These are phyloP conservation scores for Felis chaus DNA, from an alignment of 2,113 vertebrate species.

Conservation along the genomic window DNA sequence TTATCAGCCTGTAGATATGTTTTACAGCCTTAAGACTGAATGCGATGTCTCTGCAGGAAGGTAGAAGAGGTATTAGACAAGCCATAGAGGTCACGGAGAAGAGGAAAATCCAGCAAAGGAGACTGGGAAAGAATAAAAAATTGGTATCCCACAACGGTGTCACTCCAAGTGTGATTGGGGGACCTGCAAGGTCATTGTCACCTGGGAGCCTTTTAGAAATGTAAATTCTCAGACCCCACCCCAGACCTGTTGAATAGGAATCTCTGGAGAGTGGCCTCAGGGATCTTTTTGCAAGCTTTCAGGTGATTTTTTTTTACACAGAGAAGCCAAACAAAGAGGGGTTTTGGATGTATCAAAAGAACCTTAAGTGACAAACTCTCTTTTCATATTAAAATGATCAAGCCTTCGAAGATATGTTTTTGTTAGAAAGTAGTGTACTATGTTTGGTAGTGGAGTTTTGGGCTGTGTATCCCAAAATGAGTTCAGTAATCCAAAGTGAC, in stretches of 20 bases:
- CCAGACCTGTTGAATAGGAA: background rate
- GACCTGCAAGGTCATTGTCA: background rate
- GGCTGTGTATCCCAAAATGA: background rate
- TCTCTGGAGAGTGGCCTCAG: background rate
- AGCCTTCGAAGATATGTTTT: conserved; percentile 18
- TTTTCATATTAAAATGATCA: background rate
- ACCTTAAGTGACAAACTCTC: background rate
- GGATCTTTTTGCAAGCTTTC: background rate
- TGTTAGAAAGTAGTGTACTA: background rate
- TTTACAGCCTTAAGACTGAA: background rate
- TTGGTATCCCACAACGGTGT: background rate
- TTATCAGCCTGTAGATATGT: background rate
- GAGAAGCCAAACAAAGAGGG: background rate
- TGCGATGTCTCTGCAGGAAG: too few species aligned
- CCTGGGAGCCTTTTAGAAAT: background rate
- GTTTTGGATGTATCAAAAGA: background rate
- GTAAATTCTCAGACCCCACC: background rate
- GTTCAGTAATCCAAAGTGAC: background rate
- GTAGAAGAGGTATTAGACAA: background rate
- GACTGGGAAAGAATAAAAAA: background rate
- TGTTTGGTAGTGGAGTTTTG: background rate
- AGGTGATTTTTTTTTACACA: background rate
- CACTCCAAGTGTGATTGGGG: background rate
- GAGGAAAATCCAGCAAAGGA: background rate
- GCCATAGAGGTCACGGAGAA: background rate